A percentile compares a stretch with the other conserved stretches of the same genome.
Evolutionary conservation across 2,888 invertebrate genomes (phyloP).

Genomic region (Tineola bisselliella): DNA sequence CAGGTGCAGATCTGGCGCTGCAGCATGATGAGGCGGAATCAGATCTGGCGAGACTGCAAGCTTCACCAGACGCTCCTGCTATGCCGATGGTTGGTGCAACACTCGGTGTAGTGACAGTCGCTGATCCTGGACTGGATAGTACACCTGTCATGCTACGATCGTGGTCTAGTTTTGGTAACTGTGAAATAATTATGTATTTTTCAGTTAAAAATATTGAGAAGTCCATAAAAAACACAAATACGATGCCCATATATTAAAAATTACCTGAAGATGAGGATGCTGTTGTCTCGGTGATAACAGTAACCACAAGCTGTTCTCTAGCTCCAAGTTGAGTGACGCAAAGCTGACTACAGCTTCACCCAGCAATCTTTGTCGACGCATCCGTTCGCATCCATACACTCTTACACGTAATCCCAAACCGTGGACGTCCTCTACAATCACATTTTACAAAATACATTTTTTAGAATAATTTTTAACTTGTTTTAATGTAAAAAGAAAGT

Average conservation of each 20-base stretch:
- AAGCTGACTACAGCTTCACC: conserved; percentile 93
- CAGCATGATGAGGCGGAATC: conserved; percentile 95
- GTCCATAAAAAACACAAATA: no score
- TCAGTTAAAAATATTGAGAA: no score
- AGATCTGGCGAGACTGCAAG: conserved; percentile 84
- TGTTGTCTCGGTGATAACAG: conserved; percentile 77
- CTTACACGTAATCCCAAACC: conserved; percentile 91
- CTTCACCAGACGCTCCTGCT: conserved; percentile 33
- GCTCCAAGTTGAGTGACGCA: conserved; percentile 86
- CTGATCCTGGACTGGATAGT: conserved; percentile 46
- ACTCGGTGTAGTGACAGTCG: conserved; percentile 17
- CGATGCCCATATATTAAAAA: no score
- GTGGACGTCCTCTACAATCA: conserved; percentile 83
- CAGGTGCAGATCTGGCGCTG: conserved; percentile 90
- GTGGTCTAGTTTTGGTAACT: conserved; percentile 50
- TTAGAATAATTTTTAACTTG: no score
- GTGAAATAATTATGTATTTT: no score
- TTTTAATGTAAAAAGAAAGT: no score
- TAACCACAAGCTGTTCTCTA: conserved; percentile 91
- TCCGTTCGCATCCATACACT: conserved; percentile 91
- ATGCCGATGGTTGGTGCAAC: conserved; percentile 30
- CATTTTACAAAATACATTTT: not conserved
- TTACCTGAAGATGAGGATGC: conserved; percentile 26
- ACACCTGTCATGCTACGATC: conserved; percentile 42
- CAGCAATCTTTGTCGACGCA: conserved; percentile 90